A percentile compares a stretch with the other conserved stretches of the same genome.
Evolutionary conservation across 1,140 invertebrate species (phyloP).

Genomic region (Drosophila novamexicana): DNA sequence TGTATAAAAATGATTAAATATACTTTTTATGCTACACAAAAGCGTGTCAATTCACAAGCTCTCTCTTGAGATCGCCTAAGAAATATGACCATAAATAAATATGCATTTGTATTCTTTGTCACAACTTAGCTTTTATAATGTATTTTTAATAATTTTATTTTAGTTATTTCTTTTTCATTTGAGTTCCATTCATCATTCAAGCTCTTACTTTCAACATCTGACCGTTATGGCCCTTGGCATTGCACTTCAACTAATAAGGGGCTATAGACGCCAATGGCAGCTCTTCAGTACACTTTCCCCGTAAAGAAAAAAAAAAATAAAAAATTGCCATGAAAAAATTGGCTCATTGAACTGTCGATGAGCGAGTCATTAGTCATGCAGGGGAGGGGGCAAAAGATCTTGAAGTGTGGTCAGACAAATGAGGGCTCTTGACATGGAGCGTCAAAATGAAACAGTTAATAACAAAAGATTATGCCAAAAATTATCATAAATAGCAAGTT

Average conservation of each 20-base stretch:
- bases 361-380: slow-evolving; percentile 73
- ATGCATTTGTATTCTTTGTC: neutral
- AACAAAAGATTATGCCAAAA: slow-evolving; percentile 65
- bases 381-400: slow-evolving; percentile 14
- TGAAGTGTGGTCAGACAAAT: slow-evolving; percentile 38
- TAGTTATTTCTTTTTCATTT: neutral
- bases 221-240: slow-evolving; percentile 19
- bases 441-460: slow-evolving; percentile 56
- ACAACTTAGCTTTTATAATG: neutral
- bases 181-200: slow-evolving; percentile 7
- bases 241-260: slow-evolving; percentile 36
- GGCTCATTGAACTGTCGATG: slow-evolving; percentile 79
- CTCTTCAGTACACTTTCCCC: slow-evolving; percentile 70
- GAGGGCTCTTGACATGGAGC: slow-evolving; percentile 44
- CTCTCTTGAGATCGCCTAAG: neutral
- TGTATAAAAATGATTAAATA: too few species aligned
- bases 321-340: slow-evolving; percentile 54
- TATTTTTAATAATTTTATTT: slow-evolving; percentile 6
- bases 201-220: slow-evolving; percentile 42
- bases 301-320: slow-evolving; percentile 32
- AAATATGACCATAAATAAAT: neutral
- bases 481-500: slow-evolving; percentile 52
- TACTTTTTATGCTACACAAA: too few species aligned
- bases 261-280: slow-evolving; percentile 35
- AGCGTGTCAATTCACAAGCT: too few species aligned